Conservation (phyloP, 2,113 vertebrate genomes). For the Charina bottae region DNA sequence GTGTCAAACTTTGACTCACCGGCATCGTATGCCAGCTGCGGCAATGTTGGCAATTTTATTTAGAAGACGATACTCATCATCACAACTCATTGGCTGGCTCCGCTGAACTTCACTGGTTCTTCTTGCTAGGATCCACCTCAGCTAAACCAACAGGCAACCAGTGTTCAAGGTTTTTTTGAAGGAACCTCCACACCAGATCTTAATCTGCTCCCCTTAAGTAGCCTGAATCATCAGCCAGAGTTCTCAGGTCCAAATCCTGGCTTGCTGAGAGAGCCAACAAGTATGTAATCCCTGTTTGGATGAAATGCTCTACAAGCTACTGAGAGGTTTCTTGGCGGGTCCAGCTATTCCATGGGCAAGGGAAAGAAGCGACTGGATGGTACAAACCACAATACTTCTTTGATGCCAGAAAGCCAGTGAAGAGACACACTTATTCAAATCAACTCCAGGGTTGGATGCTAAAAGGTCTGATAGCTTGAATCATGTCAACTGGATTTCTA, state of each 20-base stretch:
- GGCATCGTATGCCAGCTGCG: background rate
- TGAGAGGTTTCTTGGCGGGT: background rate
- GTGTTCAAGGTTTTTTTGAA: background rate
- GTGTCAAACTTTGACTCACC: slow-evolving; percentile 2
- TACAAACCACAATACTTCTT: too few relatives aligned
- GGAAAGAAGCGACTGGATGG: too few relatives aligned
- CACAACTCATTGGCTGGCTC: background rate
- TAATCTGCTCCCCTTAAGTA: background rate
- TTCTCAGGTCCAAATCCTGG: background rate
- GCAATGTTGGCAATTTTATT: too few relatives aligned
- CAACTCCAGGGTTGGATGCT: background rate
- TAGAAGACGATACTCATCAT: background rate
- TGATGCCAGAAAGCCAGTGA: background rate
- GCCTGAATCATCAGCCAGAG: background rate
- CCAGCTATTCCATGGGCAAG: too few relatives aligned
- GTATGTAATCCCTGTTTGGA: background rate
- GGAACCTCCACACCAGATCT: background rate
- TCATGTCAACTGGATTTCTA: too few relatives aligned
- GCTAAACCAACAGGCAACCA: background rate
- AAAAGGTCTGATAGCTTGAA: background rate
- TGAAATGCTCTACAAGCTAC: background rate
- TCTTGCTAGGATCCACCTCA: background rate
- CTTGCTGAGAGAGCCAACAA: background rate
- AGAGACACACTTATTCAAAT: too few relatives aligned
- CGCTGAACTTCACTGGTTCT: accelerated